Conservation (phyloP, 23 tunicate genomes). For the Styela plicata region DNA sequence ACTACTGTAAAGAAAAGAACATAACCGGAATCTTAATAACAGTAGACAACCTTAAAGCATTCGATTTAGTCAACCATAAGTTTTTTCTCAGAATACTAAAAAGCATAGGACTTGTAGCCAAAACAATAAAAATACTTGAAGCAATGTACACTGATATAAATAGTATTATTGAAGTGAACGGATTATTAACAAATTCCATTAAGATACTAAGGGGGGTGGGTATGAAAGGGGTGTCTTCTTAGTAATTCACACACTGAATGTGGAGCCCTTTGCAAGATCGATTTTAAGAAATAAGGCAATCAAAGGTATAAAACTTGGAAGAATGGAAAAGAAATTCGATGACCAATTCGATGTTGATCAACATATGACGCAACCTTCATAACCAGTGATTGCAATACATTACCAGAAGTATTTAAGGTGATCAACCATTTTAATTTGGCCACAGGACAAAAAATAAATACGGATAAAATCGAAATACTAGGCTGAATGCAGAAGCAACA, state of each 20-base stretch:
- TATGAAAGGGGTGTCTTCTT: neutral
- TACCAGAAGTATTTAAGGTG: neutral
- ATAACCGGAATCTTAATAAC: neutral
- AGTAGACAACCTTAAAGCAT: neutral
- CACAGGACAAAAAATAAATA: neutral
- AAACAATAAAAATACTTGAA: neutral
- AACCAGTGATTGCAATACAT: neutral
- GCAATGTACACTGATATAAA: neutral
- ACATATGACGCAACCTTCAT: neutral
- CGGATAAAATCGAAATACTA: neutral
- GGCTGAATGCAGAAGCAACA: neutral
- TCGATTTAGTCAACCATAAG: neutral
- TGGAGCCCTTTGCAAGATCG: neutral
- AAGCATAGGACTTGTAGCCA: neutral
- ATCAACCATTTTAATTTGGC: neutral
- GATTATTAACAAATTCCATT: neutral
- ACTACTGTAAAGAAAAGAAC: neutral
- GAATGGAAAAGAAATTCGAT: too few species aligned
- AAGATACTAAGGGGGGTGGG: neutral
- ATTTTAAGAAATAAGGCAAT: neutral
- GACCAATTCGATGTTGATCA: neutral
- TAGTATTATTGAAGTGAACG: neutral
- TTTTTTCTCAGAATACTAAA: too few species aligned
- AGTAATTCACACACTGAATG: neutral
- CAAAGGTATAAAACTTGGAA: neutral